Base-by-base conservation (phyloP, 2,888 invertebrate species). In the Eurytoma californica region DNA sequence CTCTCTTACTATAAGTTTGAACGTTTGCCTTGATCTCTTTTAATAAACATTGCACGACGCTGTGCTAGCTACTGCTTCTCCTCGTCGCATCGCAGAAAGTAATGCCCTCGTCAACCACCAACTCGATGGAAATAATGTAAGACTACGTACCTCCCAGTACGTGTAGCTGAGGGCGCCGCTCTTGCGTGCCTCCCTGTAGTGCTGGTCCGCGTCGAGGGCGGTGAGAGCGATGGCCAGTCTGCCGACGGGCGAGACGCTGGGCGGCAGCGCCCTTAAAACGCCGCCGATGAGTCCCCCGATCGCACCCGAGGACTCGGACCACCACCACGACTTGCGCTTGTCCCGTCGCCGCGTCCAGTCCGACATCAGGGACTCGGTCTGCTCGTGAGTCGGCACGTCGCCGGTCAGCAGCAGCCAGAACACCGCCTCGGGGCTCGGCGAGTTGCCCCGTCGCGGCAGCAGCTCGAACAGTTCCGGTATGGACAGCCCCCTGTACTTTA, bases 401-500 rank as follows among this genome's bases (percentile, higher is more conserved):
- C 88, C 89, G 12, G 88, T 89, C 60, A 88, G 73, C 5, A 88
- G 81, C 5, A 88, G 79, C 88, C 88, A 88, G 75, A 88, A 88
- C 3, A 88, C 84, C 7, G 88, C 85, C 79, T 88, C 88, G 1
- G 86, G 85, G 53, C 84, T 86, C n/a, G 88, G 88, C 16, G 85
- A 86, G n/a, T 82, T 84, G 74, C 87, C 87, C 18, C 83, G 84
- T 3, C 84, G 85, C 3, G 88, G 88, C 53, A 88, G 73, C 0
- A 88, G 83, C 14, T 79, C 79, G 13, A 87, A 79, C 12, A 88
- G 83, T 82, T 88, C 87, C 68, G 88, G 86, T 78, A 88, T 85
- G 0, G 87, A 84, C n/a, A 88, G 60, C 13, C 88, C 88, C 73
- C 88, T 84, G 77, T 86, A 88, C 16, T 82, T 83, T 12, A 88